Base-by-base conservation (phyloP, 2,113 vertebrate species). In the Elgaria multicarinata region DNA sequence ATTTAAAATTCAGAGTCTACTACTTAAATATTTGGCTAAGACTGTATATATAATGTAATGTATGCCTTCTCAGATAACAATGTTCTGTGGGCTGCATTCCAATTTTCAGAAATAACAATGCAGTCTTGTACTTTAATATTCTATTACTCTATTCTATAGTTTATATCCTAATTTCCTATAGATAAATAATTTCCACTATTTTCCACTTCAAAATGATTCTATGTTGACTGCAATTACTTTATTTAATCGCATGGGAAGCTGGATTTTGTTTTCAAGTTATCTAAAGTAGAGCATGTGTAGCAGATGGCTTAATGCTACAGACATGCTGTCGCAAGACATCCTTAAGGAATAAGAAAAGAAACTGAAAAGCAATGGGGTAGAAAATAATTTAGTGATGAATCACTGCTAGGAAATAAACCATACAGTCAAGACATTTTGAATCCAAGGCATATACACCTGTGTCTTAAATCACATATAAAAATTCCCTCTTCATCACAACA, bases 331-430 rank as follows among this genome's bases (percentile, higher is more conserved):
- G 67, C 53, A 64, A 10, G 86, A 77, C 81, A 91, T 93, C 93
- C 83, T 64, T 89, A 83, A 94, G 79, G 86, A 92, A 93, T 88
- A 93, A 91, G 78, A 87, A 90, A 26, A 58, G 74, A 91, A 94
- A 94, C 85, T 80, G 94, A 95, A 94, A 93, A 89, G 85, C 86
- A 91, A 93, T 93, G 91, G 89, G 74, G 86, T 69, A 93, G 92
- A 95, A 94, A 94, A 91, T 88, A 88, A 89, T 81, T 88, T 83
- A 75, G 81, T 88, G 90, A 86, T 92, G 50, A 91, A 94, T 92
- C 91, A 86, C n/a, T 75, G 84, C 66, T 91, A 90, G 82, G 89
- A 87, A 92, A 94, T 93, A 83, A 90, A 69, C 6, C 0, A 55
- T 79, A 28, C 6, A 39, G 90, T 72, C 91, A 91, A 88, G 83